Evolutionary conservation across 2,888 invertebrate genomes (phyloP), one percentile per base, ranked within the genome.

Genomic region (Tuta absoluta): DNA sequence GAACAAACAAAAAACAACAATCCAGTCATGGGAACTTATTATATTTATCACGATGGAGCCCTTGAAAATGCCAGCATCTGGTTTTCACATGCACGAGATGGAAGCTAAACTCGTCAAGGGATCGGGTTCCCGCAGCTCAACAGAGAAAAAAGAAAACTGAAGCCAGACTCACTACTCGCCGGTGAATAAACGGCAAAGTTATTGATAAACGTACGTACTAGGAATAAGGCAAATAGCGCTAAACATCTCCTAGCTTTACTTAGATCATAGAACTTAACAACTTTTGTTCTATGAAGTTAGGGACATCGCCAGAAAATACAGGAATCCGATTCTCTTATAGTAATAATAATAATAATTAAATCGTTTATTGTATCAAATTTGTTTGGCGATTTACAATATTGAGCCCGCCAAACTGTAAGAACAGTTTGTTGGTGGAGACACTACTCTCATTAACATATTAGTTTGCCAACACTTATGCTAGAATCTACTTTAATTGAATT

Each of bases 31-130:
- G 17, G 65, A 65, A 65, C 51, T 10, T 14, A 62, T 49, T 59
- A 49, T 62, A 58, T 65, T 59, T 63, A 65, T 59, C 56, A 33
- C 33, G 33, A 28, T 61, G 61, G 59, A 72, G 73, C 69, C 72
- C 75, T 76, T 75, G 73, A 74, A 71, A 68, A 65, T 24, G 48
- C 57, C 56, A 72, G 53, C 75, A 76, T 74, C 71, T 76, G 76
- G 72, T 69, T 68, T 71, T 70, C 69, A 68, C 66, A 67, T 68
- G 71, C 66, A 59, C 41, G 63, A 45, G 53, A 14, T 33, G 24
- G 17, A 28, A 4, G 24, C 56, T 56, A 28, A 14, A 33, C 28
- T 67, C 65, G 67, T 68, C 66, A 66, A 28, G 57, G 33, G 51
- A 63, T 49, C 53, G 53, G 37, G 53, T 67, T 68, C 67, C 63